phyloP scores from a whole-genome alignment of 2,113 vertebrate species.

The Corynorhinus townsendii region DNA sequence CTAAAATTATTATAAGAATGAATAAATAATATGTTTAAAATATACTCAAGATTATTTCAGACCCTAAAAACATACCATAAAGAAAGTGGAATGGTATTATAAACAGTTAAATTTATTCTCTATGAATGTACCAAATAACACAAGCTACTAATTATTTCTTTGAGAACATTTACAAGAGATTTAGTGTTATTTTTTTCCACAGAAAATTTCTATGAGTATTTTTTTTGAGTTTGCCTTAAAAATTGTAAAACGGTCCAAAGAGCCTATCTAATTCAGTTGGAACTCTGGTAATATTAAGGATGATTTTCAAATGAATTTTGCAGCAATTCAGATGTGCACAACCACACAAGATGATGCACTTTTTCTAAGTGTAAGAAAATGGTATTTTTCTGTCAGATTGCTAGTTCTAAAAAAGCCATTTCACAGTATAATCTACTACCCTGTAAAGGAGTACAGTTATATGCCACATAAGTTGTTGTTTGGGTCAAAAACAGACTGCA shows the following conservation, averaged over 20 bases:
- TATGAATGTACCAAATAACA: neutral
- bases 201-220: neutral
- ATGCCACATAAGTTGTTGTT: neutral
- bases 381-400: neutral
- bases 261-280: neutral
- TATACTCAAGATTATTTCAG: neutral
- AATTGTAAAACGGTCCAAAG: conserved; percentile 2
- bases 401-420: neutral
- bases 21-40: conserved; percentile 12
- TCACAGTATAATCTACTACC: neutral
- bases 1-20: conserved; percentile 77
- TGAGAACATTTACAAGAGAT: neutral
- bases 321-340: neutral
- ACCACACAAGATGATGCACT: neutral
- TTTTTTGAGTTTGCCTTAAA: neutral
- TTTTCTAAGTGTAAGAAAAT: conserved; percentile 10
- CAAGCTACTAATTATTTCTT: neutral
- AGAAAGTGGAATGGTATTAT: neutral
- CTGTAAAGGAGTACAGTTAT: neutral
- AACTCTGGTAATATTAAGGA: neutral
- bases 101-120: neutral
- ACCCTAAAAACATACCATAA: neutral
- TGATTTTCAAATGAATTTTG: neutral
- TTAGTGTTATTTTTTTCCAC: neutral
- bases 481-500: neutral